Conservation (phyloP, 2,888 invertebrate genomes). For the Willowsia nigromaculata region DNA sequence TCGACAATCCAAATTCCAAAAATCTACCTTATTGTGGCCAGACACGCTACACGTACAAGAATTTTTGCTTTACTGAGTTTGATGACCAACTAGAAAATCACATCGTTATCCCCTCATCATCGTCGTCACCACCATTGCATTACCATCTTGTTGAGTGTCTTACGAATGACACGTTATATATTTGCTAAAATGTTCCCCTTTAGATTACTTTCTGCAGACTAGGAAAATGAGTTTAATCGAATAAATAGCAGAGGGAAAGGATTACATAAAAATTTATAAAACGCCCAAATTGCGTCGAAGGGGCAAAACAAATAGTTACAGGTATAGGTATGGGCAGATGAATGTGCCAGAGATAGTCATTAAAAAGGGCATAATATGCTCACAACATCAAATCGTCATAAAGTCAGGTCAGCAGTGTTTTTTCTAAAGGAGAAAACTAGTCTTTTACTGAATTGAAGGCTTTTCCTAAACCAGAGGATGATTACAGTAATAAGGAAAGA, state of each 20-base stretch:
- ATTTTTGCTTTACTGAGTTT: neutral
- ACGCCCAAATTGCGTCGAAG: neutral
- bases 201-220: neutral
- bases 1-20: constrained; percentile 30
- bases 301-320: neutral
- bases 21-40: constrained; percentile 9
- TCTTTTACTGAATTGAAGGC: neutral
- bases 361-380: too few species aligned
- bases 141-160: neutral
- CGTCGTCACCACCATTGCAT: neutral
- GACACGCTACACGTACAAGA: constrained; percentile 9
- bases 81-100: constrained; percentile 14
- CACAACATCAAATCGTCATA: neutral
- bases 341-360: neutral
- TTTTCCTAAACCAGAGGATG: neutral
- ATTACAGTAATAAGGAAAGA: neutral
- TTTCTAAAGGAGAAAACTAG: neutral
- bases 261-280: constrained; percentile 20
- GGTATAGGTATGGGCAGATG: neutral
- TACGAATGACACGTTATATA: neutral
- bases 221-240: neutral
- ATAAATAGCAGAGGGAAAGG: neutral
- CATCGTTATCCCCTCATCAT: neutral
- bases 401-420: neutral
- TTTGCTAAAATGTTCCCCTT: neutral